Conservation (phyloP, 2,888 invertebrate genomes). For the Stenodema calcarata region DNA sequence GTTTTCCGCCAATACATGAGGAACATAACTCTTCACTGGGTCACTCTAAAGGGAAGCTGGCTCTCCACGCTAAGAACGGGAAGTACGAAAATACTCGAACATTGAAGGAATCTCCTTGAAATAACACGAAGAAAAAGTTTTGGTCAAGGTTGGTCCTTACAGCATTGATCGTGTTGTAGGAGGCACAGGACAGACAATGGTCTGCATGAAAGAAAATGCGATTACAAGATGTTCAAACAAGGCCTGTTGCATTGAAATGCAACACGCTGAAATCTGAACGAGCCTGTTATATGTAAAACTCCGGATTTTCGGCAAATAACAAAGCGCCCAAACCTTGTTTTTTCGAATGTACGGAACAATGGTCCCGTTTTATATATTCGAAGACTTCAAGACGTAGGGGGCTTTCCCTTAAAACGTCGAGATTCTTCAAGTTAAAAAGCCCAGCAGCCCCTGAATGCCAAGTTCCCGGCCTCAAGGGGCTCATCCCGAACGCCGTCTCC, state of each 20-base stretch:
- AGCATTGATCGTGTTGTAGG: too few relatives aligned
- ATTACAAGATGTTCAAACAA: neutral
- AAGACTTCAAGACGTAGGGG: neutral
- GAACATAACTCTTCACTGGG: too few relatives aligned
- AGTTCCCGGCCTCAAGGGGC: neutral
- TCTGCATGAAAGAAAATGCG: neutral
- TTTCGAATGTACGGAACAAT: neutral
- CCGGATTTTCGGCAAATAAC: slow-evolving; percentile 18
- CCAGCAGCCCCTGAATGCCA: slow-evolving; percentile 4
- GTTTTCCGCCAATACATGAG: too few relatives aligned
- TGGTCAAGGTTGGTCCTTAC: too few relatives aligned
- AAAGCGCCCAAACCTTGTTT: neutral
- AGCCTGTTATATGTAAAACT: slow-evolving; percentile 29
- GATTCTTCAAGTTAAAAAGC: slow-evolving; percentile 4
- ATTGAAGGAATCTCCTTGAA: too few relatives aligned
- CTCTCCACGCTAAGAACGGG: too few relatives aligned
- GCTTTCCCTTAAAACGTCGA: neutral
- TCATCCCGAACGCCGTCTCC: neutral
- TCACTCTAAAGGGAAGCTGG: too few relatives aligned
- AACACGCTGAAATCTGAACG: neutral
- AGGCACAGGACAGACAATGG: too few relatives aligned
- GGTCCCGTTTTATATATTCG: slow-evolving; percentile 34
- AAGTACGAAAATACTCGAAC: too few relatives aligned
- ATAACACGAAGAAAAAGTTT: too few relatives aligned
- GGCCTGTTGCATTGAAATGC: slow-evolving; percentile 11